Base-by-base conservation (phyloP, 2,113 vertebrate species). In the Callorhinus ursinus region DNA sequence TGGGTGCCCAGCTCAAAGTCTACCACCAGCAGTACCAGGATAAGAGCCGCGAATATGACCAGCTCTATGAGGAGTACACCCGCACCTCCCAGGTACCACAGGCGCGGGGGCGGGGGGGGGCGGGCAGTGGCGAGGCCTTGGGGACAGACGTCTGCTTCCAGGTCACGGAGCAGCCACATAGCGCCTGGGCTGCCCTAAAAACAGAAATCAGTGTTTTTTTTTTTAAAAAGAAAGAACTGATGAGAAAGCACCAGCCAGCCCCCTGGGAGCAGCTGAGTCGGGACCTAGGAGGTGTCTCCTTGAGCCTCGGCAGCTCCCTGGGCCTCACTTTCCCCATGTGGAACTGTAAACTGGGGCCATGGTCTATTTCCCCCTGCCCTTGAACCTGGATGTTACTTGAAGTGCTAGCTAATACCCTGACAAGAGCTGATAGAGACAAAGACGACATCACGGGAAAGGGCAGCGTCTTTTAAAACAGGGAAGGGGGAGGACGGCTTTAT, bases 21-120 rank as follows among this genome's bases (percentile, higher is more conserved):
- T 99, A 99, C 82, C 99, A 99, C 95, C 99, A 99, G 97, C 99
- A 99, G 96, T 99, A 98, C 98, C 99, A 99, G 98, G 99, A 99
- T 95, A 99, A 99, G 98, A 99, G 99, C 96, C 98, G 98, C 46
- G 99, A 99, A 87, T 99, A 99, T 0, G 99, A 99, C 97, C 98
- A 99, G 79, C 98, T 99, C 0, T 99, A 99, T 0, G 99, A 99
- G 90, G 99, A 99, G 72, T 99, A 99, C 97, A 99, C 99, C 0
- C 98, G 99, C 53, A 99, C 99, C 0, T 99, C 99, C 13, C 99
- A 99, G 99, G 99, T 99, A 98, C 0, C 14, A 0, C 1, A 15
- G 74, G 21, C 11, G 0, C 1, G 0, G 33, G 42, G 49, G 0
- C 1, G n/a, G 49, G 0, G 33, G 42, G 49, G 0, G 33, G 42